A percentile compares a stretch with the other conserved stretches of the same genome.
These are phyloP conservation scores for Pedicia rivosa DNA, from an alignment of 2,888 invertebrate genomes.

Conservation along the genomic window DNA sequence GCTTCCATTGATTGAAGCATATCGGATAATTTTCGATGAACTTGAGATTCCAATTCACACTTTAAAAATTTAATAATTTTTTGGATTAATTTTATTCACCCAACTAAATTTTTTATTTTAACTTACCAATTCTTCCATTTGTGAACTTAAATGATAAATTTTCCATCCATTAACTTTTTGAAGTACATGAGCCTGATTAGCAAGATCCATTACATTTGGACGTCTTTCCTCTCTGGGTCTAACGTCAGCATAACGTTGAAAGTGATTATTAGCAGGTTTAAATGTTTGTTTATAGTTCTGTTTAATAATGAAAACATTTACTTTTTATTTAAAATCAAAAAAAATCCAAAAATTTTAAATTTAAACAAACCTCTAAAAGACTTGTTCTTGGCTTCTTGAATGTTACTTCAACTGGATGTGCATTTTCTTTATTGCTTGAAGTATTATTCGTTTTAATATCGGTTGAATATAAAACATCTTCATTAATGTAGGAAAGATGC, in stretches of 20 bases:
- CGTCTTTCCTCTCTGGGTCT: slow-evolving; percentile 75
- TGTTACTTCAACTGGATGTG: slow-evolving; percentile 26
- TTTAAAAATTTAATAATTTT: slow-evolving; percentile 13
- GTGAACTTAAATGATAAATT: slow-evolving; percentile 77
- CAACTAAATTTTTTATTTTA: neutral
- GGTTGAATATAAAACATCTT: neutral
- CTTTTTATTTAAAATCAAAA: neutral
- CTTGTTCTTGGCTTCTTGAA: slow-evolving; percentile 27
- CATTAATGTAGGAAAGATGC: neutral
- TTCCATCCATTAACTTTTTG: slow-evolving; percentile 92
- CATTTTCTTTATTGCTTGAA: slow-evolving; percentile 25
- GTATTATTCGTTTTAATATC: neutral
- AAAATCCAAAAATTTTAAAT: neutral
- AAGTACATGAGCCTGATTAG: slow-evolving; percentile 72
- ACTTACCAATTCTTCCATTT: slow-evolving; percentile 80
- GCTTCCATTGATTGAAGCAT: slow-evolving; percentile 32
- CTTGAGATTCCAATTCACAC: slow-evolving; percentile 37
- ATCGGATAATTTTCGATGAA: slow-evolving; percentile 24
- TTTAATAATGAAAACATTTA: slow-evolving; percentile 21
- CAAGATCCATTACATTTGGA: slow-evolving; percentile 73
- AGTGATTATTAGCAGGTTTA: slow-evolving; percentile 62
- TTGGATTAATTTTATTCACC: neutral
- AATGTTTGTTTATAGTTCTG: slow-evolving; percentile 49
- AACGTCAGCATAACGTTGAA: slow-evolving; percentile 63
- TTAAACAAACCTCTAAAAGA: slow-evolving; percentile 22